A percentile compares a stretch with the other conserved stretches of the same genome.
Evolutionary conservation across 2,113 vertebrate genomes (phyloP).

Genomic region (Aramus guarauna): DNA sequence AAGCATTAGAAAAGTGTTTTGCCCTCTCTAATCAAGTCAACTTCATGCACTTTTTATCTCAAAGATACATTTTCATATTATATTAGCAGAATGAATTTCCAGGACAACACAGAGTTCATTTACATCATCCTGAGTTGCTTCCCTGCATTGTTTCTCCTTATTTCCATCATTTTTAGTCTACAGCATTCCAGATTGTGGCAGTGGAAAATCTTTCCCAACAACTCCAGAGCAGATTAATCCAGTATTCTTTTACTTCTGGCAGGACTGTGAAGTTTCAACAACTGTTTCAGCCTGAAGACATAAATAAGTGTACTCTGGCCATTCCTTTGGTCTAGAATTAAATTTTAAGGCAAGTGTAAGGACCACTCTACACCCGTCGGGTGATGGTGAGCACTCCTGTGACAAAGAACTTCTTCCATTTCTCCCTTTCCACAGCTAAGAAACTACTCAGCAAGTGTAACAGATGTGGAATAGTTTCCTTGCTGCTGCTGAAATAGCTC

Average conservation of each 20-base stretch:
- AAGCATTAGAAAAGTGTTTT: not conserved
- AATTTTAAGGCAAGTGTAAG: not conserved
- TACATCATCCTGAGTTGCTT: not conserved
- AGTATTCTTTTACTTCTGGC: not conserved
- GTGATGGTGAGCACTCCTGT: not conserved
- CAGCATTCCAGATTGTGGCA: not conserved
- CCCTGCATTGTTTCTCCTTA: not conserved
- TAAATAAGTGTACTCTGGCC: not conserved
- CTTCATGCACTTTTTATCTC: not conserved
- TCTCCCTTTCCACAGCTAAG: not conserved
- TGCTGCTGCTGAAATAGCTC: not conserved
- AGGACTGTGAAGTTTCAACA: not conserved
- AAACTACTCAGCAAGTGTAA: not conserved
- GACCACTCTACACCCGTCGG: accelerated
- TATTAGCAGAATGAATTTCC: not conserved
- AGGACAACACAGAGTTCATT: not conserved
- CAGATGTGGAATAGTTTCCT: not conserved
- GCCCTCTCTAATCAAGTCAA: not conserved
- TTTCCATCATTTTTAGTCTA: not conserved
- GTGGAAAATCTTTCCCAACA: not conserved
- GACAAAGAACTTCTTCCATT: not conserved
- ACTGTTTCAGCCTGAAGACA: not conserved
- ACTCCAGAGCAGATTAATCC: not conserved
- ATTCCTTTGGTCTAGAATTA: not conserved
- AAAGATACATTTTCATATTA: not conserved